Base-by-base conservation (phyloP, 2,888 invertebrate genomes). In the Scrobipalpa atriplicella region DNA sequence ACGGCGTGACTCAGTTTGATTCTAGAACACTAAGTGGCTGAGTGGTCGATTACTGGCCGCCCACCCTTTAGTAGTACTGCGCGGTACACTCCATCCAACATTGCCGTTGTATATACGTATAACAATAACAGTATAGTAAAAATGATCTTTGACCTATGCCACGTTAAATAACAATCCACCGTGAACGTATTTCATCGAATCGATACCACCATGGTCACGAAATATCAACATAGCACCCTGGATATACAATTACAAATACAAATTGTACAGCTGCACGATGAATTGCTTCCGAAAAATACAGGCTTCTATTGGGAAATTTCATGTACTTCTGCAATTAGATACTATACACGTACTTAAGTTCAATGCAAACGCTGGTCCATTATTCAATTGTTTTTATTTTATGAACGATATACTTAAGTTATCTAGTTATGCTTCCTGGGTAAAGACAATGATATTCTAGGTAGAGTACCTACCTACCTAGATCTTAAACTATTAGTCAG, bases 1-100 rank as follows among this genome's bases (percentile, higher is more conserved):
- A 72, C 73, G 68, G 82, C 72, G 77, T 78, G 77, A 75, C 78
- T 78, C 80, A 78, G 78, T 83, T 74, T 78, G 82, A 77, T 80
- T 83, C 84, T 86, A 83, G 85, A 83, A 81, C 81, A 78, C 77
- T 78, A 77, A 80, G 71, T 78, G 72, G 47, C 52, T 62, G 75
- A 75, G 75, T 78, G 74, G 78, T 78, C 79, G 78, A 82, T 82
- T 82, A 79, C 77, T 77, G 80, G 74, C 78, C 82, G 84, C 80
- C 83, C 84, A 84, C 84, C 84, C 84, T 78, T 78, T 74, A 77
- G 80, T 80, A 29, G 11, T 58, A 16, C 47, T 52, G 29, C 61
- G 43, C 54, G 62, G 18, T 43, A 36, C 38, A 36, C 47, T 47
- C n/a, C 43, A 9, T 41, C 11, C 16, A 47, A 43, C 13, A 43